These are phyloP conservation scores for Leuctra nigra DNA, from an alignment of 2,888 invertebrate species.

Conservation along the genomic window DNA sequence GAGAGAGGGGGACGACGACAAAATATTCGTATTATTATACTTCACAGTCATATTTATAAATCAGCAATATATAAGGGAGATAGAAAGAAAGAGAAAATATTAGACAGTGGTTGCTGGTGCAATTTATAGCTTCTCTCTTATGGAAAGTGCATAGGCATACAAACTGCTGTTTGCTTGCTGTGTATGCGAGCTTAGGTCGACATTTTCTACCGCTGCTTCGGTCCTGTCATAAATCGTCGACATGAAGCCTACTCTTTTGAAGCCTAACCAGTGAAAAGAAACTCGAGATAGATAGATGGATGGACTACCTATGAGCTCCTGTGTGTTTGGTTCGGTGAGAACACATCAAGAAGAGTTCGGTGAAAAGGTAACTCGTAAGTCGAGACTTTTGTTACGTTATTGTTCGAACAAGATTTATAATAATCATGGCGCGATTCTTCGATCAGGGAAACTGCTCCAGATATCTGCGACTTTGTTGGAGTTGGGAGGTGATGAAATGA, in stretches of 20 bases:
- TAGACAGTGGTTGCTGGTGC: constrained; percentile 29
- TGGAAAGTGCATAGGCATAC: constrained; percentile 36
- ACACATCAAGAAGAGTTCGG: not conserved
- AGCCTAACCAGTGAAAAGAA: constrained; percentile 24
- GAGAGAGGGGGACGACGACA: constrained; percentile 24
- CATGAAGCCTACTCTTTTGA: constrained; percentile 20
- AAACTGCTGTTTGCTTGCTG: constrained; percentile 37
- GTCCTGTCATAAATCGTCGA: constrained; percentile 10
- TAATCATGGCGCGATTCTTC: too few relatives aligned
- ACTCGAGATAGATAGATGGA: constrained; percentile 26
- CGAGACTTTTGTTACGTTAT: constrained; percentile 10
- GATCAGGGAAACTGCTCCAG: too few relatives aligned
- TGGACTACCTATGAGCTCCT: constrained; percentile 9
- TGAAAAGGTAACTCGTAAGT: constrained; percentile 4
- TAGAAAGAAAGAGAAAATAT: constrained; percentile 21
- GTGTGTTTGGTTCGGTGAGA: not conserved
- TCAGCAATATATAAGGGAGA: constrained; percentile 40
- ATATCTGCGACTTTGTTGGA: too few relatives aligned
- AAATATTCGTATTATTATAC: constrained; percentile 37
- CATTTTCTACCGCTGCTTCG: constrained; percentile 38
- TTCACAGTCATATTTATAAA: constrained; percentile 46
- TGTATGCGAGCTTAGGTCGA: constrained; percentile 45
- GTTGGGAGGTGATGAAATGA: not conserved
- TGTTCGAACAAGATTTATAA: constrained; percentile 8
- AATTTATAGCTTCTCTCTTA: constrained; percentile 33